These are phyloP conservation scores for Petrolisthes manimaculis DNA, from an alignment of 2,888 invertebrate genomes.

Conservation along the genomic window DNA sequence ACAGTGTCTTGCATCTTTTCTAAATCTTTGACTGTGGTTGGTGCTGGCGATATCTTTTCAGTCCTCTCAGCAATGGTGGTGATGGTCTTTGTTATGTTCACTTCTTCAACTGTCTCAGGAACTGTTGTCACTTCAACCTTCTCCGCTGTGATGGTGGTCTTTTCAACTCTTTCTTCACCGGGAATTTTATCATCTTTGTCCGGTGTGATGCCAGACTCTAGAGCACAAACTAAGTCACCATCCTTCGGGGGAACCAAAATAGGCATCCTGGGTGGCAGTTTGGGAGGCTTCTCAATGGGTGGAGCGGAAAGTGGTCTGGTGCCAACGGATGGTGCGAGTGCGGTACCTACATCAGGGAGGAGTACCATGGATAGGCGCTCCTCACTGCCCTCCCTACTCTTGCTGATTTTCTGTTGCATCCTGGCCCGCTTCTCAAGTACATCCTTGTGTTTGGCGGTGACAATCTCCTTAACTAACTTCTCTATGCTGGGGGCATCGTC, in stretches of 20 bases:
- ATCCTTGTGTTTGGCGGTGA: constrained; percentile 4
- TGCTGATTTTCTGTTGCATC: not conserved
- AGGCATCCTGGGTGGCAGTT: constrained; percentile 6
- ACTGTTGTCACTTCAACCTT: not conserved
- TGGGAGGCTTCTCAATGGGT: not conserved
- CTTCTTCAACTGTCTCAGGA: not conserved
- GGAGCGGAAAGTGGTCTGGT: not conserved
- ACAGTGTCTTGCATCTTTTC: no score
- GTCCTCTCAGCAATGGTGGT: no score
- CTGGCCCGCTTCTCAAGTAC: not conserved
- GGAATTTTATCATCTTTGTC: constrained; percentile 17
- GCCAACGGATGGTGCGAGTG: not conserved
- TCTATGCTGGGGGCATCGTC: constrained; percentile 6
- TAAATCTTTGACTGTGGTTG: no score
- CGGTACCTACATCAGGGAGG: not conserved
- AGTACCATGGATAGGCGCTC: not conserved
- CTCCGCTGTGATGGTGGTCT: not conserved
- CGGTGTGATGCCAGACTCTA: constrained; percentile 35
- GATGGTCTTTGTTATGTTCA: no score
- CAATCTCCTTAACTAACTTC: constrained; percentile 9
- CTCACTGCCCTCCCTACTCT: not conserved
- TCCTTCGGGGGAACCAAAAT: constrained; percentile 4
- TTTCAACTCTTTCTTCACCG: not conserved
- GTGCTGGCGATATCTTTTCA: no score
- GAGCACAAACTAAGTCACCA: constrained; percentile 5